Evolutionary conservation across 2,113 vertebrate genomes (phyloP), one percentile per base, ranked within the genome.

Genomic region (Rhadina sibilatrix): DNA sequence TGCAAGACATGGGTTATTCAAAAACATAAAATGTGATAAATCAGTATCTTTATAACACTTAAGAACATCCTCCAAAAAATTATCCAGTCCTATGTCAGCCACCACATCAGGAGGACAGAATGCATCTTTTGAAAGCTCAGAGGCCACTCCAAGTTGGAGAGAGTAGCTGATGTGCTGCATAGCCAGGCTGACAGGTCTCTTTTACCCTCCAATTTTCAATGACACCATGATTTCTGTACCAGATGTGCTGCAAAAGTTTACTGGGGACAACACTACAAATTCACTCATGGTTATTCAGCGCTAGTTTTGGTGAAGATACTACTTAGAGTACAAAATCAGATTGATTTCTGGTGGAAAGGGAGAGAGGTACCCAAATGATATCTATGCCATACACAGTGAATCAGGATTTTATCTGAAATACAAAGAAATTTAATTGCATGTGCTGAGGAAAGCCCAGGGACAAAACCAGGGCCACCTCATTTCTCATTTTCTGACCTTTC

Each of bases 121-220:
- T 0, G 1, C 5, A 50, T 13, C 57, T n/a, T 49, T 12, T 44
- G 68, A 38, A 31, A 76, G n/a, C 14, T 71, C 1, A 0, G 15
- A 49, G 71, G 8, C 0, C 11, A 33, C 47, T 10, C 16, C 44
- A 54, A 20, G 24, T 28, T 59, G 64, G 14, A 68, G 40, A 31
- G 22, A 78, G 65, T 25, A 69, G 65, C 31, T 30, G 53, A 30
- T 33, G 33, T 21, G 50, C 49, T 54, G 56, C 14, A 42, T 17
- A 80, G 35, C 35, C 77, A 82, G 37, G 40, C 37, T 60, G 37
- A 18, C 22, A 25, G 40, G 37, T 47, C 44, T 38, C 28, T 54
- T 77, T 25, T 37, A 63, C 66, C 8, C 9, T 16, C 3, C 9
- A 7, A 1, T 35, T 50, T 47, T 44, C 33, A 6, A 27, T 0